Conservation (phyloP, 1,140 invertebrate species). For the Drosophila azteca region DNA sequence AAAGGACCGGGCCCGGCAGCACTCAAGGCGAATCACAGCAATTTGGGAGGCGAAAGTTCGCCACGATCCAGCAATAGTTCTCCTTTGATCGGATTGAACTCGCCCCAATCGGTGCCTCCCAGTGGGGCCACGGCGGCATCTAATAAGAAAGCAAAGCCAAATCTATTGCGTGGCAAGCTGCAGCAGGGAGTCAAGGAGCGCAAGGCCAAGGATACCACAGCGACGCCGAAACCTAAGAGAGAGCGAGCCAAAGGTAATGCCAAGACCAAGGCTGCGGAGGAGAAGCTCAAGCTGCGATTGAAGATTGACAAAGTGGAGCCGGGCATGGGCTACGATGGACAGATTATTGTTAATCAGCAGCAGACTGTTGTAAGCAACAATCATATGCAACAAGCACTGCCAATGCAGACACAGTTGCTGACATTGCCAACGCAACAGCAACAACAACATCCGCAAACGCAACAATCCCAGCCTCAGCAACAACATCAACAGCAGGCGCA, state of each 20-base stretch:
- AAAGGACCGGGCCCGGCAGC: conserved; percentile 43
- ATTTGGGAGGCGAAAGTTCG: conserved; percentile 46
- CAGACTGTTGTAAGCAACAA: conserved; percentile 54
- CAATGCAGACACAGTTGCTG: conserved; percentile 18
- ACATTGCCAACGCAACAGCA: conserved; percentile 23
- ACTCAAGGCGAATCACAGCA: conserved; percentile 49
- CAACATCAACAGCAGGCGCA: conserved; percentile 9
- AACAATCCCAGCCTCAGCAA: conserved; percentile 22
- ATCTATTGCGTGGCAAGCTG: conserved; percentile 75
- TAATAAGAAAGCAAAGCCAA: conserved; percentile 70
- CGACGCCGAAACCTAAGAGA: conserved; percentile 66
- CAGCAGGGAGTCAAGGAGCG: conserved; percentile 83
- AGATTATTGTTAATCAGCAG: conserved; percentile 42
- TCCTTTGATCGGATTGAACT: conserved; percentile 47
- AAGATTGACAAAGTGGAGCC: conserved; percentile 93
- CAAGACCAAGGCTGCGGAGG: conserved; percentile 84
- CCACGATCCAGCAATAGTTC: conserved; percentile 67
- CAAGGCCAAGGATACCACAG: conserved; percentile 56
- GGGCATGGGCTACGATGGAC: conserved; percentile 62
- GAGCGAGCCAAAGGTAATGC: conserved; percentile 78
- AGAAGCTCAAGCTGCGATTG: conserved; percentile 92
- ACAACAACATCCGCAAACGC: conserved; percentile 21
- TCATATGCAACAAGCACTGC: conserved; percentile 36
- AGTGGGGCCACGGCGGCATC: conserved; percentile 7
- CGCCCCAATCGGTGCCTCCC: conserved; percentile 25